Evolutionary conservation across 2,888 invertebrate species (phyloP).

Genomic region (Gymnoscelis rufifasciata): DNA sequence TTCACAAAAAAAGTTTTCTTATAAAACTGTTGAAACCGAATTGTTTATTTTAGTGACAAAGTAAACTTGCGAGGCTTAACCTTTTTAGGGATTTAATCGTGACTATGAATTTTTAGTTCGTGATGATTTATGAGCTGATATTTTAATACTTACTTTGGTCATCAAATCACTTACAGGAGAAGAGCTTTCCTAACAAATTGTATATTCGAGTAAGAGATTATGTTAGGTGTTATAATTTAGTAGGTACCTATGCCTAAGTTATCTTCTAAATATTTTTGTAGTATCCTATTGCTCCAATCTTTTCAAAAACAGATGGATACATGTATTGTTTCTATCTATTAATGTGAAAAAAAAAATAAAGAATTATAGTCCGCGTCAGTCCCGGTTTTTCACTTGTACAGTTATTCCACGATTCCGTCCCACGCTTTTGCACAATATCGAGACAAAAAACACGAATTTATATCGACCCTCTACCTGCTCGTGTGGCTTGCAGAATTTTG

Average conservation of each 20-base stretch:
- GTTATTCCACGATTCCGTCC: conserved; percentile 67
- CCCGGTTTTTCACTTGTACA: conserved; percentile 43
- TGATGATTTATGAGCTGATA: conserved; percentile 14
- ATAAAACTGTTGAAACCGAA: conserved; percentile 45
- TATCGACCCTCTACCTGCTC: conserved; percentile 72
- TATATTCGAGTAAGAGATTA: too few relatives aligned
- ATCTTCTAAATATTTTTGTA: too few relatives aligned
- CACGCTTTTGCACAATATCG: conserved; percentile 75
- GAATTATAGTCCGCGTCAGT: conserved; percentile 48
- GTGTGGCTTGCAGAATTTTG: conserved; percentile 79
- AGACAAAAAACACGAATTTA: conserved; percentile 60
- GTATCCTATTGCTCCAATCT: background rate
- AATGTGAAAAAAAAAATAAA: conserved; percentile 39
- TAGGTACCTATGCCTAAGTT: too few relatives aligned
- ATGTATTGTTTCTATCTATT: conserved; percentile 27
- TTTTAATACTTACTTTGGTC: background rate
- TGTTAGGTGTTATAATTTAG: too few relatives aligned
- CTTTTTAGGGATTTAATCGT: conserved; percentile 41
- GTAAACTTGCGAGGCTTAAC: conserved; percentile 44
- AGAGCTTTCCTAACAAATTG: too few relatives aligned
- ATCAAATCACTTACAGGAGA: too few relatives aligned
- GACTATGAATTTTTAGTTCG: conserved; percentile 36
- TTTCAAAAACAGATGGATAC: conserved; percentile 4
- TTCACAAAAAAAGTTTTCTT: conserved; percentile 49
- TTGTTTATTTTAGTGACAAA: conserved; percentile 69